Percentiles rank a stretch among this genome's conserved stretches.
Evolutionary conservation across 2,113 vertebrate genomes (phyloP).

Genomic region (Equus przewalskii): DNA sequence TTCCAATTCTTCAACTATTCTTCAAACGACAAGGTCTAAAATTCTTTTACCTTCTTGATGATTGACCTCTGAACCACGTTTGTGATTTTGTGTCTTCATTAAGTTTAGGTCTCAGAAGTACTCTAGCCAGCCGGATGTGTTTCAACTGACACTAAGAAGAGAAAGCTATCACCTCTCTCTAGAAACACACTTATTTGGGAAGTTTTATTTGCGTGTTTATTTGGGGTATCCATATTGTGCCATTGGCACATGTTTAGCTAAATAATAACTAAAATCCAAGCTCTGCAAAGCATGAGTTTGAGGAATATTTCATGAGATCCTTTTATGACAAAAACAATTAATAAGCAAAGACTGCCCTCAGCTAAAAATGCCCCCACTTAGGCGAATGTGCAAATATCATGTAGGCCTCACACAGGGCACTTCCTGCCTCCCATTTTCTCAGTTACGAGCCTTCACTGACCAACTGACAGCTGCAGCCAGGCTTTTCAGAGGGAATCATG

Average conservation of each 20-base stretch:
- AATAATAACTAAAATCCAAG: background rate
- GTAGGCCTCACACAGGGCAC: background rate
- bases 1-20: background rate
- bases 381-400: background rate
- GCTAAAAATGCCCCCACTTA: background rate
- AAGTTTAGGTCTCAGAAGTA: background rate
- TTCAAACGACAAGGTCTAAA: background rate
- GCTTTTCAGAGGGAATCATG: background rate
- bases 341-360: background rate
- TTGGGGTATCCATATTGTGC: background rate
- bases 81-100: background rate
- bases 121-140: background rate
- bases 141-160: background rate
- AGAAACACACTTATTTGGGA: background rate
- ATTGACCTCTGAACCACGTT: background rate
- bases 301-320: background rate
- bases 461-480: background rate
- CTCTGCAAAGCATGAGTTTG: background rate
- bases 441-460: fast-evolving
- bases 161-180: background rate
- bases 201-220: background rate
- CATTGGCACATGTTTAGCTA: background rate
- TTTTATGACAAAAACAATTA: background rate
- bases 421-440: background rate
- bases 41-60: background rate